Conservation (phyloP, 2,797 vertebrate genomes). For the Triplophysa yarkandensis region DNA sequence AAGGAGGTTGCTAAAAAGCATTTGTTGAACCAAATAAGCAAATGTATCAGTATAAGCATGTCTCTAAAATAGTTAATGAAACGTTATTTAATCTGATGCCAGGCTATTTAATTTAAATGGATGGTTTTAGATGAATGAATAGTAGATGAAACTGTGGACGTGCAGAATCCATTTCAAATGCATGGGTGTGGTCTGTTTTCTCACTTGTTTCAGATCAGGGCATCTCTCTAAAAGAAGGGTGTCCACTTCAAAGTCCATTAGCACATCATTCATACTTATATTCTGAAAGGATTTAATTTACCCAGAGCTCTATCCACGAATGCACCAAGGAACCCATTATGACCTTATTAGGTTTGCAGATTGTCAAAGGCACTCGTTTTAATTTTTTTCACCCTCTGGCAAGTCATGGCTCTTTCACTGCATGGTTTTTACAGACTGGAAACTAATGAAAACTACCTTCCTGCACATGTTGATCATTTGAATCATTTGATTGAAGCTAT, state of each 20-base stretch:
- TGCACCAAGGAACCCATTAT: conserved; percentile 45
- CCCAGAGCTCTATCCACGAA: conserved; percentile 43
- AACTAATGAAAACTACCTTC: conserved; percentile 4
- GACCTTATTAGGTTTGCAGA: conserved; percentile 40
- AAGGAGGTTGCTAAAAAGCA: conserved; percentile 10
- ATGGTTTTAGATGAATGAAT: background rate
- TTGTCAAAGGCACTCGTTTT: conserved; percentile 47
- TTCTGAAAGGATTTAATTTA: conserved; percentile 41
- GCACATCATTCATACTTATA: conserved; percentile 39
- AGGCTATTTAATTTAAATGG: background rate
- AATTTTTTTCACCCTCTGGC: conserved; percentile 27
- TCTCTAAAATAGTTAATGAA: conserved; percentile 12
- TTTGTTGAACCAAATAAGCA: conserved; percentile 13
- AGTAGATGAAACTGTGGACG: background rate
- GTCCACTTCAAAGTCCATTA: conserved; percentile 37
- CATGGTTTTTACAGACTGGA: conserved; percentile 25
- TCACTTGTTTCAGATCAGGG: conserved; percentile 28
- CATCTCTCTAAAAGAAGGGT: conserved; percentile 10
- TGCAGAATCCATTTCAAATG: conserved; percentile 27
- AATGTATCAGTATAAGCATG: background rate
- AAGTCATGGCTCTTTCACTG: conserved; percentile 15
- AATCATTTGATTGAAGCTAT: conserved; percentile 39
- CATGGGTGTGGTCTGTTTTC: conserved; percentile 18
- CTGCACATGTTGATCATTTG: conserved; percentile 43
- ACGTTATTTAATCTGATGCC: conserved; percentile 14